Evolutionary conservation across 2,797 vertebrate genomes (phyloP).

Genomic region (Anniella stebbinsi): DNA sequence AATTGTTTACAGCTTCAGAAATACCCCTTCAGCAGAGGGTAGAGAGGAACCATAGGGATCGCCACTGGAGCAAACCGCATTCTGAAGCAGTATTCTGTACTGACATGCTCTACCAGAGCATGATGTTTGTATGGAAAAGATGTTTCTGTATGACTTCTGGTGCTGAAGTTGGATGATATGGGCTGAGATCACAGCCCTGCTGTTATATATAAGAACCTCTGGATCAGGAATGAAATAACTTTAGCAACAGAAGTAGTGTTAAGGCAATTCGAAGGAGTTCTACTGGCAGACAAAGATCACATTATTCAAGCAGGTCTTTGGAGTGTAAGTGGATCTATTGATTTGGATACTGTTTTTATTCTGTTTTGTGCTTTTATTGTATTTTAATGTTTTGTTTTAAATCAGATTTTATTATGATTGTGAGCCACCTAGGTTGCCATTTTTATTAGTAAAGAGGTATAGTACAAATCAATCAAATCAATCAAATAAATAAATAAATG

Average conservation of each 20-base stretch:
- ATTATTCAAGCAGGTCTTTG: too few species aligned
- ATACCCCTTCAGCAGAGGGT: not conserved
- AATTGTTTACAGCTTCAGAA: not conserved
- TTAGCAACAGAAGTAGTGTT: not conserved
- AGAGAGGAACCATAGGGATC: not conserved
- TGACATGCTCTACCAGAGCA: not conserved
- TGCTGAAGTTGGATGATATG: not conserved
- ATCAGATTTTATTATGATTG: too few species aligned
- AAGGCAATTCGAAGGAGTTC: not conserved
- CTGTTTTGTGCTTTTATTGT: too few species aligned
- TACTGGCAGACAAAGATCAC: too few species aligned
- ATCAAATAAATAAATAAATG: too few species aligned
- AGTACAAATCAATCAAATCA: too few species aligned
- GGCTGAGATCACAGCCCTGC: not conserved
- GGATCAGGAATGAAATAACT: not conserved
- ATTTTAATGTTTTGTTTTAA: too few species aligned
- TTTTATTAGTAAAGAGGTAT: too few species aligned
- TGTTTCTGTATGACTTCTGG: not conserved
- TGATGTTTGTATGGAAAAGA: not conserved
- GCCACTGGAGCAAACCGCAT: not conserved
- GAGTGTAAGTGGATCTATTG: too few species aligned
- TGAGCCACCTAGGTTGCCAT: too few species aligned
- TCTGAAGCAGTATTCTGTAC: not conserved
- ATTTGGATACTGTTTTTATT: too few species aligned
- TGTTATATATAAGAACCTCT: not conserved